Conservation (phyloP, 2,797 vertebrate species). For the Pseudomugil tenellus region DNA sequence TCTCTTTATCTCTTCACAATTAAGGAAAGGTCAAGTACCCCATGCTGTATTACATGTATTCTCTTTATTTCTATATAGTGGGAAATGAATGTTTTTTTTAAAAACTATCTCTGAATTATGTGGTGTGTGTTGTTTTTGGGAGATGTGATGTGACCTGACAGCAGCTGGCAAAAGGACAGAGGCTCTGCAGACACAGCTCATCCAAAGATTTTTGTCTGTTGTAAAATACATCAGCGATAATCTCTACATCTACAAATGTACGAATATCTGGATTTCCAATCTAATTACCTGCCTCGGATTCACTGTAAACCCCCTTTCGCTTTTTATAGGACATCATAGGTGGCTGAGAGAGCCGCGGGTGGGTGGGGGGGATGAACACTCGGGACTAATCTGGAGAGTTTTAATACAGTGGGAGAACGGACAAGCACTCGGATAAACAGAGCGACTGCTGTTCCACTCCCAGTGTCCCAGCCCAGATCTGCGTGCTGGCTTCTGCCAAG, state of each 20-base stretch:
- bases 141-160: background rate
- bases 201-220: too few relatives aligned
- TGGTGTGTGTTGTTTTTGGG: background rate
- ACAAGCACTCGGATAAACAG: constrained; percentile 65
- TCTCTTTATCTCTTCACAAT: too few relatives aligned
- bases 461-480: constrained; percentile 59
- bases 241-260: constrained; percentile 9
- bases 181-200: background rate
- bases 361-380: constrained; percentile 31
- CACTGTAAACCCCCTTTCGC: background rate
- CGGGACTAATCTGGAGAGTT: constrained; percentile 63
- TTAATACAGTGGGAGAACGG: constrained; percentile 52
- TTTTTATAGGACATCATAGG: constrained; percentile 8
- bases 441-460: constrained; percentile 47
- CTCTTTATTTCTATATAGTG: background rate
- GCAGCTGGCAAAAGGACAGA: background rate
- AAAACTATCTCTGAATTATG: background rate
- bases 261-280: constrained; percentile 14
- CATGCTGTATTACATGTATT: background rate
- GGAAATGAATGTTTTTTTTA: background rate
- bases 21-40: background rate
- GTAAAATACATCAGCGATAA: background rate
- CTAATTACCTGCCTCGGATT: background rate
- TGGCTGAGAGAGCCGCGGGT: constrained; percentile 18
- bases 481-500: constrained; percentile 51